Evolutionary conservation across 2,888 invertebrate species (phyloP), one percentile per base, ranked within the genome.

Genomic region (Phytoseiulus persimilis): DNA sequence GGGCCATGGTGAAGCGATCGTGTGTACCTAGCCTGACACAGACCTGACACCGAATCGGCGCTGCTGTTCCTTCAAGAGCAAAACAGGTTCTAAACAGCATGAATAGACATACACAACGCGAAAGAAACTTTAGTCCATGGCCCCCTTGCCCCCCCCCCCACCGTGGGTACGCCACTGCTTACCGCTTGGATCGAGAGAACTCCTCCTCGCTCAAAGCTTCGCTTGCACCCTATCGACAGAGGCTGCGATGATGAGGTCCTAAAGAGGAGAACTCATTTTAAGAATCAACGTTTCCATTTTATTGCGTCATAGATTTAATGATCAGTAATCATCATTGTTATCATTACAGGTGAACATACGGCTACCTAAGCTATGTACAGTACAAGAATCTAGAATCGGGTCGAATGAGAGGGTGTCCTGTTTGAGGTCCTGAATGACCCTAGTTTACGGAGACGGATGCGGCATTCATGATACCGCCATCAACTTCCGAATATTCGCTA

Each of bases 311-410:
- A 65, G 65, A 65, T 65, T 65, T 28, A 65, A 65, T 65, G 65
- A 65, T 65, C 18, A 65, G 65, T 65, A 2, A 65, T 65, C 65
- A 18, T 65, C 39, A 9, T 39, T 39, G 3, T 39, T 65, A 65
- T 65, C 28, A 65, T 65, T 87, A 87, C 87, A 87, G 87, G 87
- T 87, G 87, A 87, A 32, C 87, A 33, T 45, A 87, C 45, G 87
- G 28, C 87, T 87, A 87, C 32, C 32, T 87, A 87, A 32, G 39
- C 87, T 87, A 87, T 87, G 32, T 87, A 87, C 65, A 65, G 65
- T 65, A 65, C 65, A 65, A 65, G 65, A 65, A 65, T 65, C 65
- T 65, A 28, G 65, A 65, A 23, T 65, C 2, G 65, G 65, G 28
- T 65, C 65, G 65, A 65, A 23, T 65, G 2, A 65, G 65, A 65